Evolutionary conservation across 1,140 invertebrate species (phyloP), one percentile per base, ranked within the genome.

Genomic region (Drosophila persimilis): DNA sequence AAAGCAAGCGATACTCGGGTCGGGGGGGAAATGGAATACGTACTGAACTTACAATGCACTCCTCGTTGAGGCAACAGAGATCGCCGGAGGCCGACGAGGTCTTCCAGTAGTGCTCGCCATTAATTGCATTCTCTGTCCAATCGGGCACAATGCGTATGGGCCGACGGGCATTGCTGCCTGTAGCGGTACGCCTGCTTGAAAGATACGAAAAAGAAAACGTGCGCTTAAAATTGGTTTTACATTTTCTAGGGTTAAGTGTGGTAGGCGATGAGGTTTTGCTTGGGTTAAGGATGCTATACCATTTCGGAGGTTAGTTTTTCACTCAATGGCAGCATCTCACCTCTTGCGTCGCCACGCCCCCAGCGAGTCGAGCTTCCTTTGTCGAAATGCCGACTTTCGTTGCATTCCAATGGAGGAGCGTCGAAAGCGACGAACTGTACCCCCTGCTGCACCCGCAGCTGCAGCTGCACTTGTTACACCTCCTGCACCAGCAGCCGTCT

Each of bases 11-110:
- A 26, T 26, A 26, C 24, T 26, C 24, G 4, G 24, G 24, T 4
- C 24, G 24, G 24, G 4, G 24, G 4, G 20, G 20, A 20, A 26
- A 26, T 26, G 4, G 35, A 13, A 39, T 13, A 13, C 35, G 35
- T 39, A 39, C 35, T 11, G 11, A 3, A 94, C 95, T 95, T 93
- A 98, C 97, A 92, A 95, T 94, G 91, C 97, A 98, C 81, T 98
- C 96, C 78, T 97, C 96, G 45, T 95, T 95, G 11, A 97, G 95
- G 90, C 98, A 98, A 91, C 98, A 99, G 89, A 97, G 96, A 91
- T 98, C 97, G 2, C 97, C 97, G 5, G 97, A 98, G 24, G 95
- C 95, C 6, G 95, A 95, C 4, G 96, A 97, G 43, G 96, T 95
- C 59, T 95, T 94, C 97, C 97, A 98, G 60, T 97, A 94, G 91